phyloP scores from a whole-genome alignment of 2,113 vertebrate species.

The Phoxinus phoxinus region DNA sequence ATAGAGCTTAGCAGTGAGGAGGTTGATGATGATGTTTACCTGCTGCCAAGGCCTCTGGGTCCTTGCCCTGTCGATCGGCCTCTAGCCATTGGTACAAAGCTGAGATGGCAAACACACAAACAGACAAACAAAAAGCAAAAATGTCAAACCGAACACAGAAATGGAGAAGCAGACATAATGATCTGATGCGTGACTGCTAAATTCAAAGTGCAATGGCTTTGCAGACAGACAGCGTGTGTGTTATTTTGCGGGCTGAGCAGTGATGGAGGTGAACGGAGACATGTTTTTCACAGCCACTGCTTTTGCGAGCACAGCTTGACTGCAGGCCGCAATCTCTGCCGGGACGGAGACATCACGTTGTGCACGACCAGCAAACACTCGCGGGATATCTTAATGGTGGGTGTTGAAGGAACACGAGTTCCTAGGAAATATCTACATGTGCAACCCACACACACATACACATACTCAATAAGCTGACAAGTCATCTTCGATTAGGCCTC shows the following conservation, averaged over 20 bases:
- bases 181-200: conserved; percentile 46
- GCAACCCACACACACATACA: not conserved
- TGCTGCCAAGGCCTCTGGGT: conserved; percentile 83
- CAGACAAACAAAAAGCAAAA: conserved; percentile 74
- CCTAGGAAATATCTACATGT: conserved; percentile 16
- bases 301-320: conserved; percentile 9
- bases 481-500: not conserved
- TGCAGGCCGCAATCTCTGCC: not conserved
- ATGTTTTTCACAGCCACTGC: not conserved
- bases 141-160: conserved; percentile 63
- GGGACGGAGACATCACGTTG: not conserved
- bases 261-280: conserved; percentile 4
- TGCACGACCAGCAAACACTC: not conserved
- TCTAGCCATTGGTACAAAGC: conserved; percentile 96
- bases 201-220: not conserved
- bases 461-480: not conserved
- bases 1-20: not conserved
- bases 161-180: conserved; percentile 53
- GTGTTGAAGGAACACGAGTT: conserved; percentile 2
- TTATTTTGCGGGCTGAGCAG: not conserved
- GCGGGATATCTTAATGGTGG: not conserved
- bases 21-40: conserved; percentile 75
- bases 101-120: conserved; percentile 83
- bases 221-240: conserved; percentile 29
- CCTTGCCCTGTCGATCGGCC: conserved; percentile 90